phyloP scores from a whole-genome alignment of 2,888 invertebrate genomes.

The Halocaridina rubra region DNA sequence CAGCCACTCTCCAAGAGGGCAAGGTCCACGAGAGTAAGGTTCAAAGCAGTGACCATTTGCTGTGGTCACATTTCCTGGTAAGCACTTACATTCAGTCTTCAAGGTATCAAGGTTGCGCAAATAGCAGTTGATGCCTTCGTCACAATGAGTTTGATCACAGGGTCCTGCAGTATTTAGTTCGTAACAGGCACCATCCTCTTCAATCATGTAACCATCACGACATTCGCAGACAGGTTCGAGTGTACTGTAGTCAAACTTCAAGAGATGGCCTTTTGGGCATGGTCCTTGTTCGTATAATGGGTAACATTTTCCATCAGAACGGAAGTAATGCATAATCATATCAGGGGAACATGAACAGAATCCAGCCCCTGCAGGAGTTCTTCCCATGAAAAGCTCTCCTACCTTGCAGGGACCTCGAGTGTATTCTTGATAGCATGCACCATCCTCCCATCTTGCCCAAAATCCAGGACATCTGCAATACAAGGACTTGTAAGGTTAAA shows the following conservation, averaged over 20 bases:
- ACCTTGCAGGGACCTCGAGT: constrained; percentile 64
- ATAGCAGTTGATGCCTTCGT: constrained; percentile 63
- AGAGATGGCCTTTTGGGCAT: constrained; percentile 64
- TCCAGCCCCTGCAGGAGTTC: constrained; percentile 46
- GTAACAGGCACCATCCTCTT: constrained; percentile 65
- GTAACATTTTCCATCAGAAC: constrained; percentile 61
- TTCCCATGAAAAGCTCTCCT: constrained; percentile 64
- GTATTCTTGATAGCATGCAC: constrained; percentile 65
- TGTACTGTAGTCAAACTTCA: constrained; percentile 65
- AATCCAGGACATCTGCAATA: constrained; percentile 60
- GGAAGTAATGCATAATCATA: constrained; percentile 64
- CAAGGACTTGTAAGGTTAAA: too few species aligned
- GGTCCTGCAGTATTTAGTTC: constrained; percentile 64
- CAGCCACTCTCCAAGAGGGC: constrained; percentile 63
- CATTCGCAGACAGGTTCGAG: constrained; percentile 64
- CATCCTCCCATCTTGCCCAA: constrained; percentile 64
- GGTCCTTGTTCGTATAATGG: constrained; percentile 65
- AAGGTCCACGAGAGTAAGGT: constrained; percentile 64
- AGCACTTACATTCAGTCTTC: constrained; percentile 64
- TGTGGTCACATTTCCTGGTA: constrained; percentile 63
- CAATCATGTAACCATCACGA: constrained; percentile 64
- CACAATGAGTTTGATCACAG: constrained; percentile 56
- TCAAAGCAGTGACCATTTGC: constrained; percentile 64
- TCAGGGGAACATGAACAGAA: constrained; percentile 63
- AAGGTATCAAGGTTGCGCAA: constrained; percentile 64